Evolutionary conservation across 2,797 vertebrate species (phyloP), one percentile per base, ranked within the genome.

Genomic region (Catharus ustulatus): DNA sequence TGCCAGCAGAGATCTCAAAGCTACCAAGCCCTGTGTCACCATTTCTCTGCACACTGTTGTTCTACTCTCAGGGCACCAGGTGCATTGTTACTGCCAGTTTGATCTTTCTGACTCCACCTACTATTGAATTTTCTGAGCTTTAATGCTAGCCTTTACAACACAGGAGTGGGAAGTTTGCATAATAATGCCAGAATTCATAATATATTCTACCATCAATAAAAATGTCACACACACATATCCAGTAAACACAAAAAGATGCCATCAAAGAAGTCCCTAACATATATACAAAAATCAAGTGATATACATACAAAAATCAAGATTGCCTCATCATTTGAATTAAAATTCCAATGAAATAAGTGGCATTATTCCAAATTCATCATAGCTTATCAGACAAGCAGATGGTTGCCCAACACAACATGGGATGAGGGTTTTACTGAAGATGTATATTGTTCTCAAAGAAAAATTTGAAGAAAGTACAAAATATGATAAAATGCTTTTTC

Each of bases 221-320:
- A 74, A 46, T 12, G 13, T 26, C 66, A 46, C 13, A 15, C 7
- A 34, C 34, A 29, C 0, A 0, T 15, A 32, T 16, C n/a, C 51
- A 52, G 32, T 19, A 67, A 94, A 75, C 0, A 2, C 6, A 66
- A 38, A 48, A 62, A 75, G 49, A 80, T 9, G 78, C 20, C 19
- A 58, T 20, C 36, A 78, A 15, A 45, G 30, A 59, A 75, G 15
- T 29, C 5, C 21, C 48, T 84, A 51, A 78, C 6, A 13, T 4
- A 42, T 4, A 34, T 7, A 42, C 4, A 59, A 18, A 72, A 82
- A 32, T 21, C n/a, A 43, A 61, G 4, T 15, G 4, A 22, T 11
- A 22, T 3, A 34, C 5, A 51, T 18, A 43, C 4, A 59, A 23
- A 81, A 82, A 40, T 23, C 22, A 54, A 67, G 10, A 34, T 1